These are phyloP conservation scores for Thecocarcelia acutangulata DNA, from an alignment of 2,888 invertebrate genomes.

Conservation along the genomic window DNA sequence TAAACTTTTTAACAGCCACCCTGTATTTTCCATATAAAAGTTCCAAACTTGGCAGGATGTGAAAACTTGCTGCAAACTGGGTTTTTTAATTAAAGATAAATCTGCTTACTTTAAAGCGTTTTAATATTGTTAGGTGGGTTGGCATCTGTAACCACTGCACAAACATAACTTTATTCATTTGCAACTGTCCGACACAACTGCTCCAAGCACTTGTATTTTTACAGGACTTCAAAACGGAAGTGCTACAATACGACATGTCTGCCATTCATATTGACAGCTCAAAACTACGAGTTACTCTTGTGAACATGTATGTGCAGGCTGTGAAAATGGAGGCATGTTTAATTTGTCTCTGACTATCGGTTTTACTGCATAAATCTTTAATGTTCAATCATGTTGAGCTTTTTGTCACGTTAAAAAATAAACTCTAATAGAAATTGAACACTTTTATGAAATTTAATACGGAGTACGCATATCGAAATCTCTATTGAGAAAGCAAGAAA, in stretches of 20 bases:
- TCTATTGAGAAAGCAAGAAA: background rate
- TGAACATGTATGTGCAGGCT: conserved; percentile 17
- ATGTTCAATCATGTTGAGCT: background rate
- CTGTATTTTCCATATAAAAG: too few relatives aligned
- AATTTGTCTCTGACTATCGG: background rate
- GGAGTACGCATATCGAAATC: conserved; percentile 12
- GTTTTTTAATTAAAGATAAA: too few relatives aligned
- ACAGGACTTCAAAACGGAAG: conserved; percentile 36
- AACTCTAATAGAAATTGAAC: conserved; percentile 60
- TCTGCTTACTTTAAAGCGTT: too few relatives aligned
- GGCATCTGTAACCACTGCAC: conserved; percentile 12
- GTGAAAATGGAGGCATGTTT: background rate
- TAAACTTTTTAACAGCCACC: too few relatives aligned
- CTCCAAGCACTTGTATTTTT: conserved; percentile 3
- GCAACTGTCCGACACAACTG: background rate
- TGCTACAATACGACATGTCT: conserved; percentile 50
- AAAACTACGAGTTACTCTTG: conserved; percentile 47
- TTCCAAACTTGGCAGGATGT: too few relatives aligned
- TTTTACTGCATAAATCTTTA: conserved; percentile 10
- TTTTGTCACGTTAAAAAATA: background rate
- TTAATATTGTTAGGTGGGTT: background rate
- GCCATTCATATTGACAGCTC: conserved; percentile 58
- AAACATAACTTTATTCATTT: background rate
- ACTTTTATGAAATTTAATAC: conserved; percentile 43
- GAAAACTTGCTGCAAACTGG: too few relatives aligned